Evolutionary conservation across 2,888 invertebrate genomes (phyloP).

Genomic region (Xiphydria camelus): DNA sequence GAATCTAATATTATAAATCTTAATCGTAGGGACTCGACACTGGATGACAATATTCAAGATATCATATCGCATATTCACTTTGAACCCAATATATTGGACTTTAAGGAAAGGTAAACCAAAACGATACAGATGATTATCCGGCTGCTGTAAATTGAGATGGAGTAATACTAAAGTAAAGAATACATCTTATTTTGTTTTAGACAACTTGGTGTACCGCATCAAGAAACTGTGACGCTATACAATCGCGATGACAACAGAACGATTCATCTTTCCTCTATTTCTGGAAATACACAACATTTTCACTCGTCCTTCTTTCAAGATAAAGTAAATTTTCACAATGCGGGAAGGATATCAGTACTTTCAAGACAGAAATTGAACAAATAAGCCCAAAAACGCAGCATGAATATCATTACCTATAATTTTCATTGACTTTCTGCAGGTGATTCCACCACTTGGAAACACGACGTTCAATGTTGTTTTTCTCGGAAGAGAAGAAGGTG

Average conservation of each 20-base stretch:
- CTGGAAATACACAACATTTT: constrained; percentile 92
- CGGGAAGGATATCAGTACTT: not conserved
- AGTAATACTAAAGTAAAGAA: too few relatives aligned
- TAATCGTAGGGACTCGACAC: constrained; percentile 42
- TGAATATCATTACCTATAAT: constrained; percentile 9
- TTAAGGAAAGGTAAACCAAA: constrained; percentile 66
- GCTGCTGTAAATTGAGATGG: too few relatives aligned
- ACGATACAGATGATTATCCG: too few relatives aligned
- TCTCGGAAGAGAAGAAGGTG: constrained; percentile 88
- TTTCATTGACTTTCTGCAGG: constrained; percentile 58
- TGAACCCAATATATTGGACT: constrained; percentile 71
- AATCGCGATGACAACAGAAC: constrained; percentile 86
- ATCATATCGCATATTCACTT: constrained; percentile 62
- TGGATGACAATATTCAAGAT: constrained; percentile 47
- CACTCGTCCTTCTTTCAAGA: constrained; percentile 97
- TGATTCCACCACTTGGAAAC: constrained; percentile 86
- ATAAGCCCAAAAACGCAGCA: too few relatives aligned
- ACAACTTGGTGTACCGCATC: constrained; percentile 84
- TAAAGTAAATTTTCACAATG: constrained; percentile 67
- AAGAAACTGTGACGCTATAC: constrained; percentile 82
- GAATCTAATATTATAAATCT: too few relatives aligned
- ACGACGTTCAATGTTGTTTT: constrained; percentile 96
- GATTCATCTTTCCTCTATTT: constrained; percentile 90
- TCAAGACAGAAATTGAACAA: too few relatives aligned
- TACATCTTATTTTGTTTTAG: constrained; percentile 60